Percentiles rank a stretch among this genome's conserved stretches.
These are phyloP conservation scores for Apteryx owenii DNA, from an alignment of 2,113 vertebrate genomes.

Conservation along the genomic window DNA sequence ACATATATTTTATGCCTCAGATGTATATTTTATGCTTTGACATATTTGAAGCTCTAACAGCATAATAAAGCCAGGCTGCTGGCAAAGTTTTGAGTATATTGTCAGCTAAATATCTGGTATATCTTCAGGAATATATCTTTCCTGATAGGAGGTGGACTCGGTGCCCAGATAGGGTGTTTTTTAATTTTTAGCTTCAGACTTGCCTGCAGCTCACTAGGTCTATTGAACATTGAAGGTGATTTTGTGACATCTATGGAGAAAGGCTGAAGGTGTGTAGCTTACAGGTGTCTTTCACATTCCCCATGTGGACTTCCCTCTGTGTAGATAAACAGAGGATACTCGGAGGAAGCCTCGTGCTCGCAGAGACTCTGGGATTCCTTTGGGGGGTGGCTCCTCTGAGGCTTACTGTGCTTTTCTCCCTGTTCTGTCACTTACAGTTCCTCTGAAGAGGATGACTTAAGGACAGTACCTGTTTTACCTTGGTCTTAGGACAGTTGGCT, in stretches of 20 bases:
- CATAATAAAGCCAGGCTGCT: neutral
- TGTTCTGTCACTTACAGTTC: rapidly evolving
- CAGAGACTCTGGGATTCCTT: rapidly evolving
- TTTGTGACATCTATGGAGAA: neutral
- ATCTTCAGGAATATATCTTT: neutral
- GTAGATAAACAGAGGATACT: rapidly evolving
- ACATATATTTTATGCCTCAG: neutral
- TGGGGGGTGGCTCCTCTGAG: neutral
- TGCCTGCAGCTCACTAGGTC: too few relatives aligned
- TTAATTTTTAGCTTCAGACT: neutral
- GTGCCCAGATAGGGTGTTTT: neutral
- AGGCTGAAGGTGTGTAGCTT: neutral
- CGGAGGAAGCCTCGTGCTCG: neutral
- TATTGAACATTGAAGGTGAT: neutral
- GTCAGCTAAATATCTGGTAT: neutral
- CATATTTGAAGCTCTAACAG: too few relatives aligned
- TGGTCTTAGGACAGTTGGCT: neutral
- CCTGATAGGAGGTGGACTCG: neutral
- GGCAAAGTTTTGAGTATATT: neutral
- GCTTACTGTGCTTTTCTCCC: neutral
- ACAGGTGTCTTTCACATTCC: neutral
- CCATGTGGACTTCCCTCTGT: neutral
- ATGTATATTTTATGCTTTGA: neutral
- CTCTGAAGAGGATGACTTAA: neutral
- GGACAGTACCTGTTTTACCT: neutral